Conservation (phyloP, 1,140 invertebrate genomes). For the Liolophura sinensis region DNA sequence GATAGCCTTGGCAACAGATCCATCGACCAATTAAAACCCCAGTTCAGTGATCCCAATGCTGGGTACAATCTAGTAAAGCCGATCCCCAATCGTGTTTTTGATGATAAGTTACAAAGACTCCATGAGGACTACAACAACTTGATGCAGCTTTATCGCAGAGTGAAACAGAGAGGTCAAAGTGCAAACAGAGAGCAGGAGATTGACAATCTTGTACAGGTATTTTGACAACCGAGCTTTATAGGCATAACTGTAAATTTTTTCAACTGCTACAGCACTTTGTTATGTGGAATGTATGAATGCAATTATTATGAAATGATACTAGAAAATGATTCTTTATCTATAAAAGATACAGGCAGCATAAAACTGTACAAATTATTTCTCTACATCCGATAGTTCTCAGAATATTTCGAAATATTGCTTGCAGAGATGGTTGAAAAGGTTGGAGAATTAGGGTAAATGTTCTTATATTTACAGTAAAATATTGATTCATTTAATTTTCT, state of each 20-base stretch:
- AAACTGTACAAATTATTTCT: too few relatives aligned
- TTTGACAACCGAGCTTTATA: neutral
- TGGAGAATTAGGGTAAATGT: too few relatives aligned
- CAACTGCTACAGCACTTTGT: neutral
- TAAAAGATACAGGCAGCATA: neutral
- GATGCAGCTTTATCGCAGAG: slow-evolving; percentile 45
- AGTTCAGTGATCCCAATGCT: slow-evolving; percentile 26
- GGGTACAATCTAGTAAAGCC: slow-evolving; percentile 32
- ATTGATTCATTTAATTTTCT: too few relatives aligned
- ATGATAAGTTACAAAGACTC: slow-evolving; percentile 35
- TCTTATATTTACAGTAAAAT: too few relatives aligned
- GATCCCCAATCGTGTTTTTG: slow-evolving; percentile 24
- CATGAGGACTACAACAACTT: slow-evolving; percentile 47
- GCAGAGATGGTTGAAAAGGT: too few relatives aligned
- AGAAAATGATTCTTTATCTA: neutral
- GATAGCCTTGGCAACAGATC: slow-evolving; percentile 13
- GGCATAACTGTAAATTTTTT: neutral
- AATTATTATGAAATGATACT: too few relatives aligned
- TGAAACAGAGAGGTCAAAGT: slow-evolving; percentile 48
- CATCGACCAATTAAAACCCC: slow-evolving; percentile 32
- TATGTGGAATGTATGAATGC: neutral
- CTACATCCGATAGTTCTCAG: too few relatives aligned
- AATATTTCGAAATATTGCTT: too few relatives aligned
- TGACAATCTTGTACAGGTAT: slow-evolving; percentile 50
- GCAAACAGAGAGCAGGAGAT: slow-evolving; percentile 48